Conservation (phyloP, 2,888 invertebrate genomes). For the Tachina grossa region DNA sequence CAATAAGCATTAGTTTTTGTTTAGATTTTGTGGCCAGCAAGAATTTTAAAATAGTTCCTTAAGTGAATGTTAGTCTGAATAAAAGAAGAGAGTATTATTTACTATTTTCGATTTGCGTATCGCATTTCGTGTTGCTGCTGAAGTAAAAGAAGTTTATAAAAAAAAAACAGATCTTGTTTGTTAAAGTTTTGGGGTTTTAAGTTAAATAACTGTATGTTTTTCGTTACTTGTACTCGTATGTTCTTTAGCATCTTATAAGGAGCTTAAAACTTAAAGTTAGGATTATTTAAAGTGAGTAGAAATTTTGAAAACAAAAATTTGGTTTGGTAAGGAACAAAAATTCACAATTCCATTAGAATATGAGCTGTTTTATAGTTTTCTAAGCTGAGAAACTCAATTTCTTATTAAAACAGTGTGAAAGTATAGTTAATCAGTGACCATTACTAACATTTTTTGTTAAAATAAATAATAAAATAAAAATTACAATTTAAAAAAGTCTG, state of each 20-base stretch:
- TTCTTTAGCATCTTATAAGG: not conserved
- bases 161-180: constrained; percentile 50
- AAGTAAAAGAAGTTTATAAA: constrained; percentile 13
- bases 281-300: not conserved
- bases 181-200: constrained; percentile 41
- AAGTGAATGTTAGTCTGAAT: not conserved
- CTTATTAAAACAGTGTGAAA: not conserved
- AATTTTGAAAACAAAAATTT: not conserved
- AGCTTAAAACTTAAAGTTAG: not conserved
- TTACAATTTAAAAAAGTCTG: no score
- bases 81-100: constrained; percentile 9
- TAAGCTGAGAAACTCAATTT: not conserved
- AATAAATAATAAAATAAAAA: no score
- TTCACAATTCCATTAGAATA: not conserved
- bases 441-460: no score
- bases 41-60: not conserved
- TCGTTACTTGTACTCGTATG: no score
- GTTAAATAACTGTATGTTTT: not conserved
- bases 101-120: constrained; percentile 47
- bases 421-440: no score
- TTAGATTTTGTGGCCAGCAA: constrained; percentile 16
- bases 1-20: constrained; percentile 35
- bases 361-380: not conserved
- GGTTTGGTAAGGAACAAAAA: not conserved
- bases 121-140: not conserved